These are phyloP conservation scores for Calephelis virginiensis DNA, from an alignment of 1,140 invertebrate species.

Conservation along the genomic window DNA sequence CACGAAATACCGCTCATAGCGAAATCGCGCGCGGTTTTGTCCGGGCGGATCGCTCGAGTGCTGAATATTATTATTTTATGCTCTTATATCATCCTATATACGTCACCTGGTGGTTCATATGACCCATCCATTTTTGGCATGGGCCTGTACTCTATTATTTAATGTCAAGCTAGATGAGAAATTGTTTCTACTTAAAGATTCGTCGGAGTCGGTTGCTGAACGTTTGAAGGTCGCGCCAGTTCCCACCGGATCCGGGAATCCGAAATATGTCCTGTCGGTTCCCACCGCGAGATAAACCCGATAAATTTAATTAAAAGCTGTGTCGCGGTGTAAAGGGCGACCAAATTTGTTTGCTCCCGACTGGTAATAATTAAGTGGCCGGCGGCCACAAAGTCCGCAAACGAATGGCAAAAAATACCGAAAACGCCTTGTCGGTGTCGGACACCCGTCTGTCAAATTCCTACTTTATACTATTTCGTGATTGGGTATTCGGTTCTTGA, in stretches of 20 bases:
- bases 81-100: too few relatives aligned
- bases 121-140: too few relatives aligned
- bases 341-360: constrained; percentile 53
- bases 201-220: neutral
- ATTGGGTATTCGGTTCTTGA: too few relatives aligned
- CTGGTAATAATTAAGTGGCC: constrained; percentile 40
- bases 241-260: constrained; percentile 57
- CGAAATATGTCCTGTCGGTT: constrained; percentile 55
- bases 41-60: too few relatives aligned
- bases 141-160: too few relatives aligned
- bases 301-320: constrained; percentile 72
- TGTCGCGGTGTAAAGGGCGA: constrained; percentile 38
- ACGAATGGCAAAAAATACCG: constrained; percentile 32
- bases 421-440: constrained; percentile 34
- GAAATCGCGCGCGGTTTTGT: too few relatives aligned
- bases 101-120: too few relatives aligned
- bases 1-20: too few relatives aligned
- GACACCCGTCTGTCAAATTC: constrained; percentile 18
- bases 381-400: constrained; percentile 31
- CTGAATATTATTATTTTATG: too few relatives aligned
- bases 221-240: constrained; percentile 30
- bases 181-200: too few relatives aligned
- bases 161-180: too few relatives aligned
- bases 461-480: neutral
- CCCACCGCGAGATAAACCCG: constrained; percentile 61